Evolutionary conservation across 2,888 invertebrate genomes (phyloP).

Genomic region (Hyalella azteca): DNA sequence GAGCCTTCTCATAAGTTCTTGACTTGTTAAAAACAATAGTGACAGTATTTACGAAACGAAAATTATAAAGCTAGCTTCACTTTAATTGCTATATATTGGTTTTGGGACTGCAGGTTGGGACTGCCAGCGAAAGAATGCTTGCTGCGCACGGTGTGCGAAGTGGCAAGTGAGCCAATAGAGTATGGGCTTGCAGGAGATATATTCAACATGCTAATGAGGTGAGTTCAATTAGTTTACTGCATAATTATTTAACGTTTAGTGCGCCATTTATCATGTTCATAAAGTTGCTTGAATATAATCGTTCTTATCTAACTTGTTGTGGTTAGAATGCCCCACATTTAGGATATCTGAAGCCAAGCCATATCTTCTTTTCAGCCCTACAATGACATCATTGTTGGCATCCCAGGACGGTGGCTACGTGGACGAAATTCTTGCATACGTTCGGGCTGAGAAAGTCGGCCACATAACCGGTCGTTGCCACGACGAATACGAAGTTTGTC

Average conservation of each 20-base stretch:
- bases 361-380: too few species aligned
- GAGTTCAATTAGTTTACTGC: neutral
- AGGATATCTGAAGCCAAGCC: too few species aligned
- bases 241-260: too few species aligned
- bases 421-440: neutral
- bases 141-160: constrained; percentile 11
- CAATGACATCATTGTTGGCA: neutral
- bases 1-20: too few species aligned
- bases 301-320: too few species aligned
- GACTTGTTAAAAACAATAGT: too few species aligned
- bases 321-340: too few species aligned
- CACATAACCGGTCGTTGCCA: neutral
- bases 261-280: too few species aligned
- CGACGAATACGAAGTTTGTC: neutral
- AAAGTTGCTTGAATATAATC: too few species aligned
- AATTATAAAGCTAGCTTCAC: too few species aligned
- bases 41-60: too few species aligned
- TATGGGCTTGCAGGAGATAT: neutral
- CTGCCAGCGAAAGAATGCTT: neutral
- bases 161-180: neutral
- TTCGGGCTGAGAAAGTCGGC: neutral
- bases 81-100: too few species aligned
- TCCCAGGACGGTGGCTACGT: neutral
- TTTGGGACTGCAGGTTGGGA: neutral
- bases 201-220: neutral